Evolutionary conservation across 2,797 vertebrate genomes (phyloP), one percentile per base, ranked within the genome.

Genomic region (Melanitta fusca): DNA sequence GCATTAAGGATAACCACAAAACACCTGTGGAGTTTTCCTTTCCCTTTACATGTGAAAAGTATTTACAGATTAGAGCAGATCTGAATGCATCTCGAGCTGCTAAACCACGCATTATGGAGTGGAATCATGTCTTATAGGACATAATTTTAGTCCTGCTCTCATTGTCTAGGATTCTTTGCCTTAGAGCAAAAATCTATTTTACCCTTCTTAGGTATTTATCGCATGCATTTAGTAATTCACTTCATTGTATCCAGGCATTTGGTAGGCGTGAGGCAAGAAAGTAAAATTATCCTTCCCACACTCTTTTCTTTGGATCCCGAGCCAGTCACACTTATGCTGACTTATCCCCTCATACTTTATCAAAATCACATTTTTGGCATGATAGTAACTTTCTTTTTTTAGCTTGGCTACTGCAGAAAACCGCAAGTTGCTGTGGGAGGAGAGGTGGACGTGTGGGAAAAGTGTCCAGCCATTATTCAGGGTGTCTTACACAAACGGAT

Each of bases 271-370:
- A 64, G 66, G 61, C 80, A 47, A 75, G 62, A 72, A 68, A 86
- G 51, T 25, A 82, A 77, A 95, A 86, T 60, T 6, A 16, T 45
- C 66, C 64, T 90, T 95, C 89, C 85, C 80, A 45, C 20, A 5
- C 70, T 43, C 41, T 41, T 62, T 80, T 13, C n/a, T 39, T 81
- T 38, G 66, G 58, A 75, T 84, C 38, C 38, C 1, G 2, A 92
- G 79, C 53, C 83, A 71, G 93, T 78, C 85, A 85, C 24, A 4
- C 58, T 80, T 66, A 61, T 8, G 12, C 3, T 19, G 62, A 24
- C 61, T 91, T 84, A 62, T 62, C 86, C 81, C 54, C 87, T 89
- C 62, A 2, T 36, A 11, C 91, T 96, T 94, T 95, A 96, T 96
- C 91, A 34, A 80, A 90, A 79, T 41, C 53, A 32, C 47, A 53